Conservation (phyloP, 2,797 vertebrate species). For the Gambusia yucatana region DNA sequence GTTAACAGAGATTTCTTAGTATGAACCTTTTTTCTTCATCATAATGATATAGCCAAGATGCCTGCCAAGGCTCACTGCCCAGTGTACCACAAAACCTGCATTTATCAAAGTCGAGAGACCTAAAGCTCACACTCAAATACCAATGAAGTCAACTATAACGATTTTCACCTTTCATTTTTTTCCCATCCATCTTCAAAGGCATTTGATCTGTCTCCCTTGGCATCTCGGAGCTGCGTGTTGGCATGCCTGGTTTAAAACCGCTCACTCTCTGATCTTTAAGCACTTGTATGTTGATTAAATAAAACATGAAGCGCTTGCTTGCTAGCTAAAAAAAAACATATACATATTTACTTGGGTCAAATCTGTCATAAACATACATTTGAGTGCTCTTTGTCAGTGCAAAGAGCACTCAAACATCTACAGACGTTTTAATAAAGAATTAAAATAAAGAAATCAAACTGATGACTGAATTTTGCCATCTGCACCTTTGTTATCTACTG, state of each 20-base stretch:
- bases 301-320: constrained; percentile 74
- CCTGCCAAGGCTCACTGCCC: constrained; percentile 23
- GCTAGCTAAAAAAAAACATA: constrained; percentile 55
- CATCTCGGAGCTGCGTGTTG: constrained; percentile 70
- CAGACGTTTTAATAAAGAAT: not conserved
- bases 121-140: constrained; percentile 64
- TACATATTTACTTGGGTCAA: constrained; percentile 70
- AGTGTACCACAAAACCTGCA: constrained; percentile 34
- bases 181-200: constrained; percentile 71
- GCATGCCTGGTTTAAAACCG: constrained; percentile 71
- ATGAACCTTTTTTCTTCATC: constrained; percentile 27
- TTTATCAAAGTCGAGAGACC: constrained; percentile 48
- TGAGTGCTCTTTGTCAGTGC: not conserved
- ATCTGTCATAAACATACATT: constrained; percentile 62
- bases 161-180: constrained; percentile 68
- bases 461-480: constrained; percentile 48
- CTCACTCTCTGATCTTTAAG: constrained; percentile 74
- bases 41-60: constrained; percentile 38
- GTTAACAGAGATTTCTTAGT: constrained; percentile 20
- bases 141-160: constrained; percentile 68
- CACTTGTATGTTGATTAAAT: constrained; percentile 72
- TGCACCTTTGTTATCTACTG: constrained; percentile 58
- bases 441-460: constrained; percentile 19
- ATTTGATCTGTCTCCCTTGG: constrained; percentile 78
- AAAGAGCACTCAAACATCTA: constrained; percentile 38